These are phyloP conservation scores for Sebastes kiyomatsui DNA, from an alignment of 2,797 vertebrate genomes.

Conservation along the genomic window DNA sequence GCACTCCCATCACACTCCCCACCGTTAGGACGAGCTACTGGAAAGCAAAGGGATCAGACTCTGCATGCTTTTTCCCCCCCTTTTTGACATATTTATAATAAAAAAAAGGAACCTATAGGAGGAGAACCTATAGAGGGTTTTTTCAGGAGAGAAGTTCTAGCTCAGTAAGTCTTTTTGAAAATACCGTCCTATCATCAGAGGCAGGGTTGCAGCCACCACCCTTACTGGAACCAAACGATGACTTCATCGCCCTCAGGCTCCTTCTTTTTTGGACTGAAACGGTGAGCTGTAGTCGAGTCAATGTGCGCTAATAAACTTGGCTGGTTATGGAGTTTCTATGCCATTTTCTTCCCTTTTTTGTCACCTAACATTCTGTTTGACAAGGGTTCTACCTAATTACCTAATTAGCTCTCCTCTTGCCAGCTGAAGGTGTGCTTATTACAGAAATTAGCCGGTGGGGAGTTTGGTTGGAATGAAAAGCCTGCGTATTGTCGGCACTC, in stretches of 20 bases:
- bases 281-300: slow-evolving; percentile 41
- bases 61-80: not conserved
- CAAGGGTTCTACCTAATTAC: slow-evolving; percentile 50
- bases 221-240: slow-evolving; percentile 36
- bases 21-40: slow-evolving; percentile 40
- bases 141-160: not conserved
- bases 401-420: slow-evolving; percentile 53
- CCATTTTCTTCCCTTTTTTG: slow-evolving; percentile 34
- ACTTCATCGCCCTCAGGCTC: slow-evolving; percentile 30
- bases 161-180: slow-evolving; percentile 24
- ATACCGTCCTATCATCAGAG: slow-evolving; percentile 26
- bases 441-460: slow-evolving; percentile 53
- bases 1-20: slow-evolving; percentile 38
- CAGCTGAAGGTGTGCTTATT: slow-evolving; percentile 59
- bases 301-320: slow-evolving; percentile 56
- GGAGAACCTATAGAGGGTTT: not conserved
- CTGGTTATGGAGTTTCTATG: slow-evolving; percentile 35
- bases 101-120: not conserved
- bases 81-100: slow-evolving; percentile 18
- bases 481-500: slow-evolving; percentile 8
- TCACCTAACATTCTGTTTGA: slow-evolving; percentile 52
- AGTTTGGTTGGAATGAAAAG: slow-evolving; percentile 47
- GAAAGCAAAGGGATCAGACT: slow-evolving; percentile 49
- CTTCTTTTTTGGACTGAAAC: slow-evolving; percentile 40
- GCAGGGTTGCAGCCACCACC: slow-evolving; percentile 26